Evolutionary conservation across 2,113 vertebrate genomes (phyloP).

Genomic region (Planiliza haematocheilus): DNA sequence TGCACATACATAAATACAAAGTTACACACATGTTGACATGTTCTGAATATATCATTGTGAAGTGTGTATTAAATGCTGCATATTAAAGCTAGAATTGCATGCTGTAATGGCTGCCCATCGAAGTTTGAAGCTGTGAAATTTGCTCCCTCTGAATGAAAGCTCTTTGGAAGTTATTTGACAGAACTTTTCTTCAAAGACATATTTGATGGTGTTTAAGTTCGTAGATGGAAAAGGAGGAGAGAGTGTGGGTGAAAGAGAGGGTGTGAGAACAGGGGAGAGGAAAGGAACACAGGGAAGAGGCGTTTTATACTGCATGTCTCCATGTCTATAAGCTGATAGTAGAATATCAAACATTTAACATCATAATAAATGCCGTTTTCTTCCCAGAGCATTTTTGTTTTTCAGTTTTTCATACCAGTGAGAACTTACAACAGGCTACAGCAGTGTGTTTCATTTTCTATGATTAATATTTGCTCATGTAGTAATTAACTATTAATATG

Average conservation of each 20-base stretch:
- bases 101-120: slow-evolving; percentile 57
- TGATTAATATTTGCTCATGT: too few species aligned
- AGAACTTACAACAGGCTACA: too few species aligned
- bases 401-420: too few species aligned
- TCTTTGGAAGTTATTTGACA: slow-evolving; percentile 48
- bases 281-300: slow-evolving; percentile 8
- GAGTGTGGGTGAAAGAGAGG: background rate
- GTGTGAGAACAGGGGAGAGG: background rate
- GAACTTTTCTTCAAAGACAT: slow-evolving; percentile 72
- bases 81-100: slow-evolving; percentile 48
- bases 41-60: slow-evolving; percentile 60
- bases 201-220: slow-evolving; percentile 59
- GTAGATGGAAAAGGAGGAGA: slow-evolving; percentile 21
- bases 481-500: too few species aligned
- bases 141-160: slow-evolving; percentile 56
- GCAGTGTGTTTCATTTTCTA: too few species aligned
- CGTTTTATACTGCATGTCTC: slow-evolving; percentile 18
- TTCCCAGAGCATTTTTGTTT: background rate
- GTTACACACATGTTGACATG: slow-evolving; percentile 52
- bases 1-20: slow-evolving; percentile 56
- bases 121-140: slow-evolving; percentile 63
- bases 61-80: slow-evolving; percentile 45
- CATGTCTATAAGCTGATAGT: background rate
- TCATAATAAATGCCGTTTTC: background rate
- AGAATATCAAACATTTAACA: slow-evolving; percentile 14